Conservation (phyloP, 2,113 vertebrate species). For the Mormyrus iriodes region DNA sequence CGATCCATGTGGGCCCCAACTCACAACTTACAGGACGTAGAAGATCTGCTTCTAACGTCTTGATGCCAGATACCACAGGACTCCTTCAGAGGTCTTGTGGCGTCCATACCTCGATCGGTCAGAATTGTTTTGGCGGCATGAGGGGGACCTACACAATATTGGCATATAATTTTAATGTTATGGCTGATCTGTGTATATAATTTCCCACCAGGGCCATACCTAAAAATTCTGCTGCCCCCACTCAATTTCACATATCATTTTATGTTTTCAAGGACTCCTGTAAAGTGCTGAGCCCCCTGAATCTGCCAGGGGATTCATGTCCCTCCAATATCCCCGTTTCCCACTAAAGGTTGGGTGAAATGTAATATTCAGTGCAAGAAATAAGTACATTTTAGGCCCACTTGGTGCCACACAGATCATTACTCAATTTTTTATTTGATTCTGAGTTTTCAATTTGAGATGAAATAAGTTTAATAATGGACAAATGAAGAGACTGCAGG, state of each 20-base stretch:
- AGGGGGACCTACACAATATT: neutral
- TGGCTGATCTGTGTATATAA: neutral
- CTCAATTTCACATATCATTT: neutral
- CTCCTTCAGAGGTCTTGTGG: neutral
- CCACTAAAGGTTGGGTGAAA: neutral
- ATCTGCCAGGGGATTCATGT: neutral
- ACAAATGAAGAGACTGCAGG: neutral
- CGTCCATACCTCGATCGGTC: neutral
- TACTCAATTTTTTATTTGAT: neutral
- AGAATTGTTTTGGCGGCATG: neutral
- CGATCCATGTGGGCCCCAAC: no score
- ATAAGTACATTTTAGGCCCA: neutral
- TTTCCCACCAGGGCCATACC: neutral
- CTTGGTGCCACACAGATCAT: neutral
- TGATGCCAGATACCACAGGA: neutral
- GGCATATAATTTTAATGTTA: neutral
- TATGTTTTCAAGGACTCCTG: neutral
- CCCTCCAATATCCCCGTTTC: neutral
- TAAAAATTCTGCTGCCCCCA: neutral
- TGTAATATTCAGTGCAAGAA: neutral
- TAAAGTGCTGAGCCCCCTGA: neutral
- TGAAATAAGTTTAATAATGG: neutral
- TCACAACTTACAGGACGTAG: no score
- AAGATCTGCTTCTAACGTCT: no score
- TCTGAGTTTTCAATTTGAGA: neutral